Evolutionary conservation across 53 echinoderm and acorn worm genomes (phyloP).

Genomic region (Antedon mediterranea): DNA sequence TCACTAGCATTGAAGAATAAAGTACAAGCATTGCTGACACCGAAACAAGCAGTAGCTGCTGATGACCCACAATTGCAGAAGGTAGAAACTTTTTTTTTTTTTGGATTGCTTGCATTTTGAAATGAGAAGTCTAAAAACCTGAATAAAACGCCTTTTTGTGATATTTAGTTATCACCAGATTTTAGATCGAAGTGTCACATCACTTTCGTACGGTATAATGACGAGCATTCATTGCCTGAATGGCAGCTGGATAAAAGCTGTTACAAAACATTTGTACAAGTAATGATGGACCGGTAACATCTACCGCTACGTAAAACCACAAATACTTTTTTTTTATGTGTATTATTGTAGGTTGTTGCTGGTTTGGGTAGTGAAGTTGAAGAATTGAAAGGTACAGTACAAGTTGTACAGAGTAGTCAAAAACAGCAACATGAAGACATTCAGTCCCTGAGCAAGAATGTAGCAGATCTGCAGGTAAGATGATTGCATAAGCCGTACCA

Average conservation of each 20-base stretch:
- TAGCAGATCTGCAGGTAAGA: not conserved
- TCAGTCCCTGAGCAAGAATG: not conserved
- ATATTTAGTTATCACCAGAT: too few relatives aligned
- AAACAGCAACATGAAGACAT: not conserved
- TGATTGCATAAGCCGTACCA: not conserved
- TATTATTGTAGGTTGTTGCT: not conserved
- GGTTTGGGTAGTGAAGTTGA: not conserved
- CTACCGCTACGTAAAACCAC: too few relatives aligned
- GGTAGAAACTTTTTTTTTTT: too few relatives aligned
- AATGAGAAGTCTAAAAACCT: too few relatives aligned
- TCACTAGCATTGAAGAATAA: not conserved
- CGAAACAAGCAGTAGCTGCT: not conserved
- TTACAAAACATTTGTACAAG: too few relatives aligned
- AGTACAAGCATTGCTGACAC: not conserved
- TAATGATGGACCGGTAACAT: too few relatives aligned
- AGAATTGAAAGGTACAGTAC: not conserved
- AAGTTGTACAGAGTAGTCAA: not conserved
- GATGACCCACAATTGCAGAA: not conserved
- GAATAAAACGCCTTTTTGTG: too few relatives aligned
- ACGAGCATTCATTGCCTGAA: too few relatives aligned
- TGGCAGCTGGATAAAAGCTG: too few relatives aligned
- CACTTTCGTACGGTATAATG: too few relatives aligned
- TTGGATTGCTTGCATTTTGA: not conserved
- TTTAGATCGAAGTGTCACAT: too few relatives aligned
- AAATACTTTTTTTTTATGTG: not conserved